Evolutionary conservation across 2,797 vertebrate species (phyloP).

Genomic region (Neostethus bicornis): DNA sequence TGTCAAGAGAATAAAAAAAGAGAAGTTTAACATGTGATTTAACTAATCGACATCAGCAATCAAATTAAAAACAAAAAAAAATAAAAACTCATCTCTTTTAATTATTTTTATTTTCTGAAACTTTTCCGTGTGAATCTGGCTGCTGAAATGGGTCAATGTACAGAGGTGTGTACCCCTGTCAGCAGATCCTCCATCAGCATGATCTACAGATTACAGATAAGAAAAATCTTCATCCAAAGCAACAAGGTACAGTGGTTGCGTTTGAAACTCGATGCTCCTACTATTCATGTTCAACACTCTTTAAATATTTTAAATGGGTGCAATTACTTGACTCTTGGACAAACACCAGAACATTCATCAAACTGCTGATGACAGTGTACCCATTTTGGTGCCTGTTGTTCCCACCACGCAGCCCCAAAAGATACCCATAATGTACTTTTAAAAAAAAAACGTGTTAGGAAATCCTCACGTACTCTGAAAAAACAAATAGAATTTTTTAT

Average conservation of each 20-base stretch:
- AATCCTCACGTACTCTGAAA: constrained; percentile 13
- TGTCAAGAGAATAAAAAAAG: too few species aligned
- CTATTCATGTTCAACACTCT: constrained; percentile 67
- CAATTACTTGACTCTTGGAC: constrained; percentile 80
- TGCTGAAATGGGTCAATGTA: constrained; percentile 39
- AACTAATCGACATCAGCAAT: not conserved
- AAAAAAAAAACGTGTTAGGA: too few species aligned
- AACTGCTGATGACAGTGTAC: constrained; percentile 40
- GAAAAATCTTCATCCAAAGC: constrained; percentile 54
- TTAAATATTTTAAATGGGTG: constrained; percentile 84
- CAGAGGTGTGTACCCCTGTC: constrained; percentile 24
- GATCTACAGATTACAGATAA: constrained; percentile 41
- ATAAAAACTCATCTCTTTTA: too few species aligned
- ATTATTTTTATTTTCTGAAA: constrained; percentile 1
- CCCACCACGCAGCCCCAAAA: constrained; percentile 7
- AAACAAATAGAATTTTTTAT: constrained; percentile 40
- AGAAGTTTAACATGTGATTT: too few species aligned
- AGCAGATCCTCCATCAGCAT: constrained; percentile 44
- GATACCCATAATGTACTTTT: too few species aligned
- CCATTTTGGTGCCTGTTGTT: constrained; percentile 2
- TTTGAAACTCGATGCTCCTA: constrained; percentile 74
- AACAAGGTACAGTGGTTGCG: constrained; percentile 49
- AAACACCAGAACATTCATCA: constrained; percentile 73
- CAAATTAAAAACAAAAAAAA: too few species aligned
- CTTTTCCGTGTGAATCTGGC: constrained; percentile 26